Evolutionary conservation across 2,113 vertebrate genomes (phyloP).

Genomic region (Chroicocephalus ridibundus): DNA sequence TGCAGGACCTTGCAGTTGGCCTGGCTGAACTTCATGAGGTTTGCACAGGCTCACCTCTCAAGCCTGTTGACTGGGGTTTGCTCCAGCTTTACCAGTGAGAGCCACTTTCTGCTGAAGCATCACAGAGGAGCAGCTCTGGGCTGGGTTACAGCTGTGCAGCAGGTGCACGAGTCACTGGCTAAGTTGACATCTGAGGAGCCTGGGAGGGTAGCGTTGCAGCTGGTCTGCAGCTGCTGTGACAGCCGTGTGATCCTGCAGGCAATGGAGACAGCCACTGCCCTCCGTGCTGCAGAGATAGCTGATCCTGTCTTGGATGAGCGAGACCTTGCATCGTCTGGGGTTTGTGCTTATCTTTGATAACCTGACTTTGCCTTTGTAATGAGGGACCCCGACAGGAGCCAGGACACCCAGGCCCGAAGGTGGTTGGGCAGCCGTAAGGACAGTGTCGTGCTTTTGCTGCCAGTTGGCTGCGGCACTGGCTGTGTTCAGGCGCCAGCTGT

Average conservation of each 20-base stretch:
- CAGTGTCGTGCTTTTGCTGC: not conserved
- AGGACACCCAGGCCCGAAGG: not conserved
- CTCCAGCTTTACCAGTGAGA: not conserved
- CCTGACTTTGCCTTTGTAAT: not conserved
- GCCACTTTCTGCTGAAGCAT: not conserved
- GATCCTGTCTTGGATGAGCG: not conserved
- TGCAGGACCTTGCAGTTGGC: too few relatives aligned
- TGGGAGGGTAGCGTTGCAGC: not conserved
- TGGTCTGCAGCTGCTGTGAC: not conserved
- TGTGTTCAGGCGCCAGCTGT: too few relatives aligned
- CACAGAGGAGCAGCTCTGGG: not conserved
- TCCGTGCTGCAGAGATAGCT: accelerated
- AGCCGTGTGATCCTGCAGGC: not conserved
- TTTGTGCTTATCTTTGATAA: not conserved
- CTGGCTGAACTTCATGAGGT: too few relatives aligned
- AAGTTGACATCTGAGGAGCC: accelerated
- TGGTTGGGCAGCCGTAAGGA: not conserved
- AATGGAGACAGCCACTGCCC: not conserved
- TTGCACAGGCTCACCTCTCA: too few relatives aligned
- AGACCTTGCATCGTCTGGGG: too few relatives aligned
- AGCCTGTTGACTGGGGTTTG: not conserved
- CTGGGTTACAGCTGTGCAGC: accelerated
- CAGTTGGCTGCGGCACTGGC: not conserved
- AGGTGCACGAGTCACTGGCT: not conserved
- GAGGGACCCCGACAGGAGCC: not conserved